Evolutionary conservation across 2,888 invertebrate species (phyloP), one percentile per base, ranked within the genome.

Genomic region (Mylabris sibirica): DNA sequence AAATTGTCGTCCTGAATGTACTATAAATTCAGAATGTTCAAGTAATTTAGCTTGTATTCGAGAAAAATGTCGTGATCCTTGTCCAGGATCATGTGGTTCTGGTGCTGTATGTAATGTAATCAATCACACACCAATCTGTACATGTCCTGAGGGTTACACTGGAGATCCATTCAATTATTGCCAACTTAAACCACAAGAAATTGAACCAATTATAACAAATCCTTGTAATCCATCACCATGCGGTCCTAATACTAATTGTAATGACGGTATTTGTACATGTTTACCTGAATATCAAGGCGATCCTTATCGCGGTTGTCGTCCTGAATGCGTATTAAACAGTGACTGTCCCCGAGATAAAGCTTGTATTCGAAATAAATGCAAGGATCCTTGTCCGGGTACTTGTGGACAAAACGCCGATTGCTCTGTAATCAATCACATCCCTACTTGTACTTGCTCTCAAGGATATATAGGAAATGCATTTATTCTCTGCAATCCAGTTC

Each of bases 331-430:
- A 9, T 85, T 90, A 3, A 93, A 91, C 81, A 88, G 88, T 4
- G 93, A 93, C 79, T 94, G 93, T 79, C 84, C 90, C 0, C 86
- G 88, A 80, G 86, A 92, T 80, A 90, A 88, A 81, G 89, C 93
- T 57, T 93, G 93, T 81, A 88, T 92, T 22, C 87, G 88, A 78
- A 90, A 90, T 76, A 90, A 89, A 80, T 93, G 93, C 77, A 81
- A 87, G 11, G 88, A 93, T 84, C 92, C 92, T 44, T 94, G 94
- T 78, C 87, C 88, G 12, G 91, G 91, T 74, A 91, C 90, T 14
- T 95, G 95, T 82, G 94, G 93, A 30, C 85, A 86, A 71, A 89
- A 90, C 79, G 93, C 94, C 1, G 79, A 89, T 65, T 95, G 95
- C 80, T 87, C 89, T 77, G 92, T 92, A 9, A 87, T 91, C 44